phyloP scores from a whole-genome alignment of 2,113 vertebrate genomes.

The Dasyprocta punctata region DNA sequence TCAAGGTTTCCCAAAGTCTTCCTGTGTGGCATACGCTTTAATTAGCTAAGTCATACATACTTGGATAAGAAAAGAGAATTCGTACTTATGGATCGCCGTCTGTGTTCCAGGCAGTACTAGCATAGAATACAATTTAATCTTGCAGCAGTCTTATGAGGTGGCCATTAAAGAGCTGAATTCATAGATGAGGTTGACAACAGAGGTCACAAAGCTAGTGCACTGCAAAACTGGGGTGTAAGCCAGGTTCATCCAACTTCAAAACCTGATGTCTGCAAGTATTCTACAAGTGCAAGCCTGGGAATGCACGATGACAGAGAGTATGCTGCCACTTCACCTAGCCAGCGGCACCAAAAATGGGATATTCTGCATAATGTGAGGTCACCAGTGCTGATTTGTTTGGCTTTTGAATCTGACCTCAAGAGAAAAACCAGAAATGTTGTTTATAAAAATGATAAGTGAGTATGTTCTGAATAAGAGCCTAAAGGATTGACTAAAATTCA shows the following conservation, averaged over 20 bases:
- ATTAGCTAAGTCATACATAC: not conserved
- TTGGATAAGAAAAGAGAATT: slow-evolving; percentile 17
- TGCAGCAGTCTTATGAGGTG: not conserved
- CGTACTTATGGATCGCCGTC: not conserved
- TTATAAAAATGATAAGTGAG: not conserved
- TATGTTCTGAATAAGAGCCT: not conserved
- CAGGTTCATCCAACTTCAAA: slow-evolving; percentile 5
- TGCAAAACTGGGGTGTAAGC: not conserved
- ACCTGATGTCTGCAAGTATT: not conserved
- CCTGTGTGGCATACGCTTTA: not conserved
- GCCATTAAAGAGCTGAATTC: slow-evolving; percentile 37
- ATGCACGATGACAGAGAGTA: not conserved
- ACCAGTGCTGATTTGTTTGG: not conserved
- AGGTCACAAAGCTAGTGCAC: not conserved
- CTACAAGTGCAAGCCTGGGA: not conserved
- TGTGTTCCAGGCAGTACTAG: not conserved
- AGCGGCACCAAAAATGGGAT: not conserved
- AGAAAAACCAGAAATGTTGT: not conserved
- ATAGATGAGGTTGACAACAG: not conserved
- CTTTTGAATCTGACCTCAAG: slow-evolving; percentile 7
- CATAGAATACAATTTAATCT: slow-evolving; percentile 30
- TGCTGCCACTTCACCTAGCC: not conserved
- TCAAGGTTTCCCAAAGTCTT: not conserved
- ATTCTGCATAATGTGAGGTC: not conserved
- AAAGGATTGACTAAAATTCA: not conserved